Evolutionary conservation across 2,113 vertebrate genomes (phyloP), one percentile per base, ranked within the genome.

Genomic region (Cheirogaleus medius): DNA sequence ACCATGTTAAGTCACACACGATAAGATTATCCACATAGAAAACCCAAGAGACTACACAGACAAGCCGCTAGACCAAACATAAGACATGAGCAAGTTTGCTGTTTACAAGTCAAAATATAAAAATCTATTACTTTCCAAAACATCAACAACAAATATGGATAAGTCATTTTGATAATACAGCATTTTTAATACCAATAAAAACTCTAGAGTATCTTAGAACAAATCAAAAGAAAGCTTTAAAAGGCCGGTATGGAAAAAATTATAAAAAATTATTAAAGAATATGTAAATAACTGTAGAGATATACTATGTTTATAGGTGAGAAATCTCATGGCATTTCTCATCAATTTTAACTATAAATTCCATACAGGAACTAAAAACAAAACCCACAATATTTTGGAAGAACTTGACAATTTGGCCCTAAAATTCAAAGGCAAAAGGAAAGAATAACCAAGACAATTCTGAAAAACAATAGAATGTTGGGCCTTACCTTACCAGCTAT

Each of bases 151-250:
- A 81, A 91, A 52, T 68, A 52, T 39, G 32, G 73, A 32, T 20
- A 78, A 37, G 23, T 89, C n/a, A 25, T 76, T 90, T 90, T 60
- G 42, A 68, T 14, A 77, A 66, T 37, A 73, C 42, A 91, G 34
- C 14, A 90, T 52, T 78, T 86, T 91, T 78, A 87, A 56, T 80
- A 60, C 11, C 69, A 87, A 25, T n/a, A 68, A 84, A 92, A 84
- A 20, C 37, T 90, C 56, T 9, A 21, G 80, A 52, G 49, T 49
- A 85, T 49, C 37, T 64, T 87, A 32, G 21, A 87, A 84, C 5
- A 84, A 96, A 63, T 63, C 23, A 76, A 82, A 90, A 90, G 66
- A 84, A 86, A 94, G 27, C 5, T 95, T 82, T 54, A 44, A 60
- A 85, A 82, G 32, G 6, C 4, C 8, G 69, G 8, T 74, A 44